Evolutionary conservation across 2,113 vertebrate genomes (phyloP).

Genomic region (Diadophis punctatus): DNA sequence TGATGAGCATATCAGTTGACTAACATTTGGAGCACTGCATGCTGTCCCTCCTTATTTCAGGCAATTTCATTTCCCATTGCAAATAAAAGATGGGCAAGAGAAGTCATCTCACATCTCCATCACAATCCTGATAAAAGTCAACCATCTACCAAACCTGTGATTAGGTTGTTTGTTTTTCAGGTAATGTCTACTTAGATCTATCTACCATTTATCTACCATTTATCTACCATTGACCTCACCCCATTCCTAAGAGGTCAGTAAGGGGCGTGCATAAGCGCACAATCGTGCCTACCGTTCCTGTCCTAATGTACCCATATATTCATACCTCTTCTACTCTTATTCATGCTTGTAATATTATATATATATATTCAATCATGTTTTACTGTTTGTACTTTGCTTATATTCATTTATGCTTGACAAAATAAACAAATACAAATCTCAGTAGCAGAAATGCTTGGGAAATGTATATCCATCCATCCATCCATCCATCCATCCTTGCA

Average conservation of each 20-base stretch:
- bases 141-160: background rate
- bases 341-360: too few species aligned
- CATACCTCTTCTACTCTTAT: too few species aligned
- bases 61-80: background rate
- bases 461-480: background rate
- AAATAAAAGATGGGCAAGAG: background rate
- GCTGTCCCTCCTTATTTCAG: background rate
- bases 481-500: background rate
- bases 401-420: too few species aligned
- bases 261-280: too few species aligned
- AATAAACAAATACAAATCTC: too few species aligned
- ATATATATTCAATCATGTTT: too few species aligned
- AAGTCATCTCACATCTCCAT: background rate
- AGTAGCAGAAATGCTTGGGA: background rate
- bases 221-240: too few species aligned
- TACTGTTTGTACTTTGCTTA: too few species aligned
- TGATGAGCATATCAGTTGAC: background rate
- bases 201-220: too few species aligned
- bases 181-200: background rate
- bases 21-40: background rate
- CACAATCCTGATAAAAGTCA: background rate
- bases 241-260: too few species aligned
- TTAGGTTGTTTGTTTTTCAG: background rate
- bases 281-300: too few species aligned
- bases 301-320: too few species aligned